phyloP scores from a whole-genome alignment of 2,113 vertebrate genomes.

The Gorsachius goisagi region DNA sequence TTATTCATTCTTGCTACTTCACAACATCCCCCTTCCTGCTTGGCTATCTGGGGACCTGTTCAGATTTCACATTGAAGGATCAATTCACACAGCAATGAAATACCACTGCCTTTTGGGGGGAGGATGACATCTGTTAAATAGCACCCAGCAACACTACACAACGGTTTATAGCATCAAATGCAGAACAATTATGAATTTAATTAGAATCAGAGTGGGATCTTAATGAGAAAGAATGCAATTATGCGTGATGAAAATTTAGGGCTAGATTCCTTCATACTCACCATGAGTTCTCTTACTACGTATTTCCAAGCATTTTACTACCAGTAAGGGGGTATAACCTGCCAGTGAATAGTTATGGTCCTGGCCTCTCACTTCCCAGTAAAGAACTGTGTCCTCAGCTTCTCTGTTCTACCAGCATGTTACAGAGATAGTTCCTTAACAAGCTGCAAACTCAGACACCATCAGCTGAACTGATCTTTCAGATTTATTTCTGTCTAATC shows the following conservation, averaged over 20 bases:
- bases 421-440: not conserved
- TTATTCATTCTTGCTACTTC: conserved; percentile 24
- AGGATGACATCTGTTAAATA: conserved; percentile 52
- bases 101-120: not conserved
- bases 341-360: not conserved
- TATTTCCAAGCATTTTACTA: conserved; percentile 21
- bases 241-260: conserved; percentile 29
- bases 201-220: conserved; percentile 59
- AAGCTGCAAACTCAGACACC: not conserved
- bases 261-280: conserved; percentile 1
- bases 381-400: not conserved
- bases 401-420: not conserved
- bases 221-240: conserved; percentile 63
- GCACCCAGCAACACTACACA: conserved; percentile 25
- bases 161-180: conserved; percentile 52
- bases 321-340: not conserved
- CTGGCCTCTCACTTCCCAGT: not conserved
- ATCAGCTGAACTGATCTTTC: not conserved
- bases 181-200: conserved; percentile 65
- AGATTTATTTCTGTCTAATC: not conserved
- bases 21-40: not conserved
- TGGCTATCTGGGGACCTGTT: conserved; percentile 31
- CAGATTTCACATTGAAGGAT: conserved; percentile 45
- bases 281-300: not conserved
- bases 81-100: conserved; percentile 55